Percentiles rank a stretch among this genome's conserved stretches.
Conservation (phyloP, 2,888 invertebrate species). For the Lycophotia porphyrea region DNA sequence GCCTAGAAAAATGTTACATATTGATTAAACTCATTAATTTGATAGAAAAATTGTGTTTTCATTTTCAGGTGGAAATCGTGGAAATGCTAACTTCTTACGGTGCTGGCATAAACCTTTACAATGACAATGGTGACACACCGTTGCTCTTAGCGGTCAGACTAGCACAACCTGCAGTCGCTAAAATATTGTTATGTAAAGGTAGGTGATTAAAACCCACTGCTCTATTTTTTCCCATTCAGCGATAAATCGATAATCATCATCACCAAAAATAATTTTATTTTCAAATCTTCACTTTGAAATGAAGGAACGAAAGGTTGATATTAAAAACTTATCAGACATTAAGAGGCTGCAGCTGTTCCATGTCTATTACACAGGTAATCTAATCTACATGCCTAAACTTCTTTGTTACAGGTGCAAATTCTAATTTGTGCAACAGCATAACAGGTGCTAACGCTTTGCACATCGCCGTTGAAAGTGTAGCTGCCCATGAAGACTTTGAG, state of each 20-base stretch:
- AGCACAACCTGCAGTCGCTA: slow-evolving; percentile 86
- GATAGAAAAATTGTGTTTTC: background rate
- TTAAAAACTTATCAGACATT: background rate
- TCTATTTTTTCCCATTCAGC: background rate
- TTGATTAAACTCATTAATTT: background rate
- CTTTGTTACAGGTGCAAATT: slow-evolving; percentile 87
- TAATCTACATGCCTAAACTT: background rate
- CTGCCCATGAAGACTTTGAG: slow-evolving; percentile 87
- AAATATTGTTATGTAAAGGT: slow-evolving; percentile 90
- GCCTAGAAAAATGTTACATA: background rate
- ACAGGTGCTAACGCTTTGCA: slow-evolving; percentile 91
- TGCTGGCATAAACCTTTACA: slow-evolving; percentile 91
- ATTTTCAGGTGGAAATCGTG: slow-evolving; percentile 88
- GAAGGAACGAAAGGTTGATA: background rate
- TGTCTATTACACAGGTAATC: background rate
- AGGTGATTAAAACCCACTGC: slow-evolving; percentile 52
- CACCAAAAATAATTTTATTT: background rate
- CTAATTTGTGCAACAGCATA: slow-evolving; percentile 88
- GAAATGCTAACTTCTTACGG: slow-evolving; percentile 88
- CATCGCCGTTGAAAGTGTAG: slow-evolving; percentile 90
- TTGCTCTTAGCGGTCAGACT: slow-evolving; percentile 90
- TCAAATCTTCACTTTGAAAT: background rate
- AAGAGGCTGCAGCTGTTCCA: too few species aligned
- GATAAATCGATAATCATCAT: background rate
- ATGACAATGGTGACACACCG: slow-evolving; percentile 93